A percentile compares a stretch with the other conserved stretches of the same genome.
phyloP scores from a whole-genome alignment of 1,140 invertebrate genomes.

The Conus betulinus region DNA sequence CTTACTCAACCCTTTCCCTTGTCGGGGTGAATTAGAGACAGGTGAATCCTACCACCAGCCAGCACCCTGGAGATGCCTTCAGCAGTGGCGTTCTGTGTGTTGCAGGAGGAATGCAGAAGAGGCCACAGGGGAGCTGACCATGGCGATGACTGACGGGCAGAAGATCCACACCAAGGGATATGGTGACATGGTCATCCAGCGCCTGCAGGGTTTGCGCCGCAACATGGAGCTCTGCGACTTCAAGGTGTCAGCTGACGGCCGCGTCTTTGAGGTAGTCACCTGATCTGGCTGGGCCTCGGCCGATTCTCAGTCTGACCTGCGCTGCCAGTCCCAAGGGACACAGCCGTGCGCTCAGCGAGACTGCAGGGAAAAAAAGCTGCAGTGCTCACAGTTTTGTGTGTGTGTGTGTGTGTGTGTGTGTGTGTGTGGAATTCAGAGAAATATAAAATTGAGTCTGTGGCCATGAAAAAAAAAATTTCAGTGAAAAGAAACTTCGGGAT shows the following conservation, averaged over 20 bases:
- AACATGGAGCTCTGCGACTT: constrained; percentile 72
- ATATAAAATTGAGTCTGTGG: no score
- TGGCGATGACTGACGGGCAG: constrained; percentile 51
- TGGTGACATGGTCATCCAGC: constrained; percentile 67
- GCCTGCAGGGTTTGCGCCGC: constrained; percentile 58
- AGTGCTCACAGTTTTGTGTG: no score
- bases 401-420: no score
- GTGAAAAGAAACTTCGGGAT: no score
- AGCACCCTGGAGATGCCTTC: no score
- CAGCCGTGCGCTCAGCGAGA: no score
- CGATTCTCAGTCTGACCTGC: neutral
- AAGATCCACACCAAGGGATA: constrained; percentile 64
- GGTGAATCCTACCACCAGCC: no score
- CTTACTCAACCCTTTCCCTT: no score
- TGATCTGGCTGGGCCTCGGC: neutral
- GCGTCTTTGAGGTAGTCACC: constrained; percentile 65
- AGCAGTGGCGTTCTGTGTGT: neutral
- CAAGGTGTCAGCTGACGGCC: constrained; percentile 67
- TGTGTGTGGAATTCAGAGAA: no score
- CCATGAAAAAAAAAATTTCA: no score
- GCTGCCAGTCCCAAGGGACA: neutral
- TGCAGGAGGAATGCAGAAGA: neutral
- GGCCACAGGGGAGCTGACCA: neutral
- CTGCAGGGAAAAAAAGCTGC: no score
- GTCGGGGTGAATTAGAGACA: no score